Evolutionary conservation across 2,888 invertebrate genomes (phyloP).

Genomic region (Orthonychiurus folsomi): DNA sequence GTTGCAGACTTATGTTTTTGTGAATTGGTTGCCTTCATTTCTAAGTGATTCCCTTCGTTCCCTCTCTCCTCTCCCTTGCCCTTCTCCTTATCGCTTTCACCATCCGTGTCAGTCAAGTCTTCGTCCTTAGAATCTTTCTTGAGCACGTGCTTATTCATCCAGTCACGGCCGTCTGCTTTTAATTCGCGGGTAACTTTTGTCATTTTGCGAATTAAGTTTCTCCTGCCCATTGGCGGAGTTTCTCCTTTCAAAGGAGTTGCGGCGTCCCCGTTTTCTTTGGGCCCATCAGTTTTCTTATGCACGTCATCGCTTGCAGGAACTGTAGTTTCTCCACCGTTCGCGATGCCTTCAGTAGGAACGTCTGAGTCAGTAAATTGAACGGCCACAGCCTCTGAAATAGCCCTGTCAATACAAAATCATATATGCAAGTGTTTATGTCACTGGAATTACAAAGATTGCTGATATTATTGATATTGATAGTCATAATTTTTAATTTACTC

Average conservation of each 20-base stretch:
- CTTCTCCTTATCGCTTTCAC: conserved; percentile 25
- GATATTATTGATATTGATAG: too few species aligned
- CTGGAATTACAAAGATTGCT: too few species aligned
- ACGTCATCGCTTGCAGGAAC: background rate
- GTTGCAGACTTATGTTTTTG: background rate
- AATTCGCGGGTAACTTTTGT: conserved; percentile 31
- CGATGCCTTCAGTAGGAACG: background rate
- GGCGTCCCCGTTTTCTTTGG: conserved; percentile 10
- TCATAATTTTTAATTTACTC: too few species aligned
- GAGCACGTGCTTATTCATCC: conserved; percentile 30
- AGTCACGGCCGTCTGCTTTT: conserved; percentile 36
- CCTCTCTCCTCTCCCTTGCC: background rate
- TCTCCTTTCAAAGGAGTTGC: conserved; percentile 34
- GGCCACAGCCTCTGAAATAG: background rate
- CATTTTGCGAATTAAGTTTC: conserved; percentile 34
- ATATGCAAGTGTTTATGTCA: too few species aligned
- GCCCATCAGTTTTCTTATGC: background rate
- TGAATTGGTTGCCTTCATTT: background rate
- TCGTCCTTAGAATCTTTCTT: conserved; percentile 23
- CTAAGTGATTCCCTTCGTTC: conserved; percentile 14
- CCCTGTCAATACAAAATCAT: too few species aligned
- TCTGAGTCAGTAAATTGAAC: background rate
- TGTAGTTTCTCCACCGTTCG: background rate
- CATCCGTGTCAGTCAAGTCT: conserved; percentile 30
- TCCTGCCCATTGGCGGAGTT: conserved; percentile 37